Conservation (phyloP, 2,797 vertebrate genomes). For the Sebastolobus alascanus region DNA sequence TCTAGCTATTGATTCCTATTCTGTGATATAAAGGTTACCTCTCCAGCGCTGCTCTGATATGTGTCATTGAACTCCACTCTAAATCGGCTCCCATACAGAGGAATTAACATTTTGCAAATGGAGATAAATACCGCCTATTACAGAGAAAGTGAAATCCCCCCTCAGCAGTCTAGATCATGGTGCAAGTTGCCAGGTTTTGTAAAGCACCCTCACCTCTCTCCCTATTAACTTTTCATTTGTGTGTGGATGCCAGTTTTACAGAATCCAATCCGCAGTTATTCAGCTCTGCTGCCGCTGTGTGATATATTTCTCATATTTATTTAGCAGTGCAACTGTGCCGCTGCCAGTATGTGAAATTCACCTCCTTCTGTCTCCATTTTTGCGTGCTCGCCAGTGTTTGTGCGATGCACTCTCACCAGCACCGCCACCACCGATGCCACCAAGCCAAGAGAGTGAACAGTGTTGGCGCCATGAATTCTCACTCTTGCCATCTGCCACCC, state of each 20-base stretch:
- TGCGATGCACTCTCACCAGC: constrained; percentile 40
- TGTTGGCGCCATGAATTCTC: constrained; percentile 59
- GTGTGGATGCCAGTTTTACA: constrained; percentile 39
- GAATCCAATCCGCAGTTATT: constrained; percentile 36
- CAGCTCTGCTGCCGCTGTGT: constrained; percentile 29
- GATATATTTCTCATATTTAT: constrained; percentile 55
- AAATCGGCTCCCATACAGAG: constrained; percentile 25
- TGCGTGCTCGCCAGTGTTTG: constrained; percentile 45
- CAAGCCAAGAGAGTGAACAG: constrained; percentile 55
- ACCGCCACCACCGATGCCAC: constrained; percentile 8
- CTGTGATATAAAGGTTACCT: constrained; percentile 42
- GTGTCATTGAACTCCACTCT: constrained; percentile 39
- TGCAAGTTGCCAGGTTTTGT: constrained; percentile 40
- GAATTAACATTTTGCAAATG: constrained; percentile 46
- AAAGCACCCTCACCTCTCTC: constrained; percentile 23
- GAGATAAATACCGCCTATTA: constrained; percentile 50
- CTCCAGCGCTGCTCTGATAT: constrained; percentile 19
- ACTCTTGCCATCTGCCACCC: constrained; percentile 81
- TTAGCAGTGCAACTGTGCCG: constrained; percentile 27
- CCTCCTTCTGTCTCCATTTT: constrained; percentile 51
- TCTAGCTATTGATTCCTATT: constrained; percentile 32
- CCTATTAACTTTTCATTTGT: constrained; percentile 36
- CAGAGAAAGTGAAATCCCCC: constrained; percentile 25
- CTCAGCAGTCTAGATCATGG: constrained; percentile 21
- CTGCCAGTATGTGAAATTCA: constrained; percentile 50